Percentiles rank a stretch among this genome's conserved stretches.
These are phyloP conservation scores for Sapayoa aenigma DNA, from an alignment of 2,113 vertebrate genomes.

Conservation along the genomic window DNA sequence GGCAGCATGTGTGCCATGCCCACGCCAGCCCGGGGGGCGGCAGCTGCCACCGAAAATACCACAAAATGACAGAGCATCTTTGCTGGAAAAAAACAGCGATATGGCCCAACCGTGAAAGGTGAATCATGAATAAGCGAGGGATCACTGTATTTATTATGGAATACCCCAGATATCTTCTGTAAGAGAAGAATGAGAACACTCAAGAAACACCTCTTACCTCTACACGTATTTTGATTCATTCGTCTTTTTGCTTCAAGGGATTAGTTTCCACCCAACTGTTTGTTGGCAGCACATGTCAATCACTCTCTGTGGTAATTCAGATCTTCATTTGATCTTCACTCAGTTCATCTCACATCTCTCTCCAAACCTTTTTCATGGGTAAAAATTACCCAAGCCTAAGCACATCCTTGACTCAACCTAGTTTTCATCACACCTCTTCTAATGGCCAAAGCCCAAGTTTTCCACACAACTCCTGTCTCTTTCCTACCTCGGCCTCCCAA, in stretches of 20 bases:
- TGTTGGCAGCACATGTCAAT: not conserved
- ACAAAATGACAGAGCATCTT: no score
- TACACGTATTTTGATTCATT: not conserved
- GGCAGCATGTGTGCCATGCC: no score
- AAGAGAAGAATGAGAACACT: not conserved
- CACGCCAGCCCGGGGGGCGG: no score
- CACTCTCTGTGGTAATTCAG: not conserved
- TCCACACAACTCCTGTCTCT: not conserved
- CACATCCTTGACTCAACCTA: not conserved
- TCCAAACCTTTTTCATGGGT: not conserved
- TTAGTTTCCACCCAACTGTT: not conserved
- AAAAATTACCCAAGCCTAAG: not conserved
- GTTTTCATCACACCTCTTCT: not conserved
- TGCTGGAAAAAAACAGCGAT: no score
- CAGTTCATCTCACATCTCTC: not conserved
- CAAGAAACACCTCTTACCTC: not conserved
- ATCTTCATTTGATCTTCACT: not conserved
- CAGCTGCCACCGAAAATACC: no score
- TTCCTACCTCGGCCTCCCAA: not conserved
- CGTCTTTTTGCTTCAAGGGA: not conserved
- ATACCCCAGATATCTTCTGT: not conserved
- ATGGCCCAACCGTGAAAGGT: no score
- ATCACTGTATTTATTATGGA: not conserved
- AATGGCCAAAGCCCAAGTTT: not conserved
- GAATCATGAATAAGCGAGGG: no score